phyloP scores from a whole-genome alignment of 2,797 vertebrate species.

The Peromyscus nudipes region DNA sequence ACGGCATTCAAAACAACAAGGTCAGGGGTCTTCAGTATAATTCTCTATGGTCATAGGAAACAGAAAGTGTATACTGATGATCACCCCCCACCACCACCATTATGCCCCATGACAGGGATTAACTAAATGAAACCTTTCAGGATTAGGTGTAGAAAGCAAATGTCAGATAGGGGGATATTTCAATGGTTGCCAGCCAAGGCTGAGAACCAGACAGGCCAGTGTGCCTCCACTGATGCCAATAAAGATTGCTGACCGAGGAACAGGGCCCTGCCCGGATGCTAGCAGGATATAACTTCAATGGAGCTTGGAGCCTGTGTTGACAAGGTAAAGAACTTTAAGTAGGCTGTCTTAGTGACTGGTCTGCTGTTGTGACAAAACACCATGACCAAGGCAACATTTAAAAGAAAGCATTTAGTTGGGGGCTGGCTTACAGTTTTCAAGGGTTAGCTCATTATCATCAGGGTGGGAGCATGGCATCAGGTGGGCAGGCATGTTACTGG shows the following conservation, averaged over 20 bases:
- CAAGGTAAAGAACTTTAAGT: background rate
- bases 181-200: background rate
- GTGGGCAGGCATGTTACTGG: background rate
- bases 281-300: background rate
- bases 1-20: background rate
- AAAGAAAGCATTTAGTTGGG: background rate
- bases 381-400: background rate
- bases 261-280: too few relatives aligned
- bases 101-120: background rate
- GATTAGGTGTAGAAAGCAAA: background rate
- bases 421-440: background rate
- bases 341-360: background rate
- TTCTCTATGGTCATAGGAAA: background rate
- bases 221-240: accelerated
- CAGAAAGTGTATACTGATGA: background rate
- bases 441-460: background rate
- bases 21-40: background rate
- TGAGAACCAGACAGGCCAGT: background rate
- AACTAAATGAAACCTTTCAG: background rate
- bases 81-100: background rate
- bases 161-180: background rate
- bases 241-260: too few relatives aligned
- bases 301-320: background rate
- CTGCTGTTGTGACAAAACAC: background rate
- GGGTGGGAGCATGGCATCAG: background rate